Evolutionary conservation across 2,797 vertebrate species (phyloP).

Genomic region (Enteromius thamalakanensis): DNA sequence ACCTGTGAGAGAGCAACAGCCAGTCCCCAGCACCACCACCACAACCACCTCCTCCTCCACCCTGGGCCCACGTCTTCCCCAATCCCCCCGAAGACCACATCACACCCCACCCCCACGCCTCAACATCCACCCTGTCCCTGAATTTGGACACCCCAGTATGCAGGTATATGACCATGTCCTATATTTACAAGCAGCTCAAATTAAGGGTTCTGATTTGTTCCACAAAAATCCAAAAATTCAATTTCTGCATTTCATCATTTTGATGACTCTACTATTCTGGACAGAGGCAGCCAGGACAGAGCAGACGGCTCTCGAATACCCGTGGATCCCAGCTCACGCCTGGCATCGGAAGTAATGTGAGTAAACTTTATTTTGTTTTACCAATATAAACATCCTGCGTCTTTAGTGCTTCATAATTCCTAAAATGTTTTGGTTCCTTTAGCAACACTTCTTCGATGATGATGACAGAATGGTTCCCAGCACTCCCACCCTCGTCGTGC

Average conservation of each 20-base stretch:
- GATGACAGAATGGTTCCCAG: slow-evolving; percentile 98
- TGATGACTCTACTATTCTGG: not conserved
- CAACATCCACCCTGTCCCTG: slow-evolving; percentile 92
- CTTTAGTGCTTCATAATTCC: not conserved
- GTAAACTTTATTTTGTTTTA: not conserved
- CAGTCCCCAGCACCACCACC: slow-evolving; percentile 79
- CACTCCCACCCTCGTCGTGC: slow-evolving; percentile 95
- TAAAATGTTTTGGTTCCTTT: slow-evolving; percentile 39
- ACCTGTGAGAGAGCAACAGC: slow-evolving; percentile 75
- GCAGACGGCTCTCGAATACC: slow-evolving; percentile 87
- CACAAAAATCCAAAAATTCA: not conserved
- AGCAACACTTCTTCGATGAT: slow-evolving; percentile 98
- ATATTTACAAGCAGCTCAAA: not conserved
- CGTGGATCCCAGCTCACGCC: slow-evolving; percentile 93
- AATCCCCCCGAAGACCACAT: slow-evolving; percentile 85
- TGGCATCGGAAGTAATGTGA: slow-evolving; percentile 92
- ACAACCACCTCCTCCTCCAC: slow-evolving; percentile 81
- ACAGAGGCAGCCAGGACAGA: slow-evolving; percentile 76
- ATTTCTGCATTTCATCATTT: not conserved
- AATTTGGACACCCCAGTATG: slow-evolving; percentile 87
- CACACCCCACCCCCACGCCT: slow-evolving; percentile 90
- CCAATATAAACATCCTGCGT: not conserved
- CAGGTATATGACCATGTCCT: slow-evolving; percentile 77
- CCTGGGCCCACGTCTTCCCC: slow-evolving; percentile 79
- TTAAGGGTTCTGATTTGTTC: not conserved